Evolutionary conservation across 2,113 vertebrate species (phyloP).

Genomic region (Elephas maximus): DNA sequence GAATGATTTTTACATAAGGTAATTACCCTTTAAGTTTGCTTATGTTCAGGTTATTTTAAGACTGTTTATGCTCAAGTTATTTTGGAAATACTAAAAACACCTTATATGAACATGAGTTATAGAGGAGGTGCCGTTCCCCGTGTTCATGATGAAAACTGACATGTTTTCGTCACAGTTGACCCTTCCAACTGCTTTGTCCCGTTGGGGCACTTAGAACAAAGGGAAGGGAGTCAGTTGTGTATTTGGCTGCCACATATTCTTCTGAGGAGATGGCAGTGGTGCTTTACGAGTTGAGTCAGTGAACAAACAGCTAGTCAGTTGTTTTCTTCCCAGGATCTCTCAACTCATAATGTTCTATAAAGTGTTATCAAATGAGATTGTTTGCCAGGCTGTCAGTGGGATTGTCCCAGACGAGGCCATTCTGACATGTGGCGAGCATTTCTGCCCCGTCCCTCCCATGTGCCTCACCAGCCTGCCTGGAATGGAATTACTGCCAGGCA

Average conservation of each 20-base stretch:
- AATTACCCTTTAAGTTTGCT: conserved; percentile 39
- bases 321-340: conserved; percentile 47
- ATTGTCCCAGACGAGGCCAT: conserved; percentile 26
- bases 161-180: not conserved
- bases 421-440: conserved; percentile 40
- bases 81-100: conserved; percentile 53
- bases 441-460: not conserved
- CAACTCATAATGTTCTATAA: not conserved
- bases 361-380: not conserved
- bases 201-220: not conserved
- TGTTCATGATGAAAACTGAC: not conserved
- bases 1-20: conserved; percentile 57
- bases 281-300: conserved; percentile 44
- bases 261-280: not conserved
- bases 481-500: not conserved
- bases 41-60: not conserved
- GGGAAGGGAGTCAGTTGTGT: conserved; percentile 24
- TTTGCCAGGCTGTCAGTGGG: not conserved
- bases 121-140: not conserved
- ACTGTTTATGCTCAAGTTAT: not conserved
- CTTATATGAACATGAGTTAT: not conserved
- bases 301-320: not conserved
- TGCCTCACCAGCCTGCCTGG: not conserved
- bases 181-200: conserved; percentile 50
- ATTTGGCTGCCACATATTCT: not conserved